Conservation (phyloP, 2,797 vertebrate species). For the Pitangus sulphuratus region DNA sequence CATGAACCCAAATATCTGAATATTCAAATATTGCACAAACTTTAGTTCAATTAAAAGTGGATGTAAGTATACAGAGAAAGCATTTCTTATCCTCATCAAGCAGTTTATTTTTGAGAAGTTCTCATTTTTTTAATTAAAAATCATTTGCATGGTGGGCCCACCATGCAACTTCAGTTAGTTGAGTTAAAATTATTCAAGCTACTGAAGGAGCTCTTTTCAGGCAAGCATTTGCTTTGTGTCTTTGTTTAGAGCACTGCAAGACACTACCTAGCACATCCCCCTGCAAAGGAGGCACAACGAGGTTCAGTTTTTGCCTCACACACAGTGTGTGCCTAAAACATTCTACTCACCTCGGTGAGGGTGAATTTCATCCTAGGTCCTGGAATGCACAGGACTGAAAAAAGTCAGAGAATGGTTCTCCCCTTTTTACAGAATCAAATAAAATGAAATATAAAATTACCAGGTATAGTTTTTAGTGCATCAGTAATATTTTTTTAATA, state of each 20-base stretch:
- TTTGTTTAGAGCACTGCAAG: not conserved
- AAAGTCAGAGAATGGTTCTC: not conserved
- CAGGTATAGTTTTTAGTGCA: not conserved
- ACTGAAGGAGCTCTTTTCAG: not conserved
- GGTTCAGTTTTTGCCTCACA: not conserved
- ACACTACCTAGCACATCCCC: accelerated
- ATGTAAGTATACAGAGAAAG: not conserved
- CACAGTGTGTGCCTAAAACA: not conserved
- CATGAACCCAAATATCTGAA: not conserved
- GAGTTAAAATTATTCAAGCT: not conserved
- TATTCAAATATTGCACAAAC: not conserved
- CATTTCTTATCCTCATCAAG: not conserved
- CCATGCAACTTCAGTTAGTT: not conserved
- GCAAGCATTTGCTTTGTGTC: not conserved
- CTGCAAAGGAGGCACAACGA: not conserved
- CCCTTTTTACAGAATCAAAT: not conserved
- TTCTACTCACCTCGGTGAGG: not conserved
- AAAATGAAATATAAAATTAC: not conserved
- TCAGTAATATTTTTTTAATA: not conserved
- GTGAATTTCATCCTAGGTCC: not conserved
- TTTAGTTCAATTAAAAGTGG: not conserved
- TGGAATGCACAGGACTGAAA: not conserved
- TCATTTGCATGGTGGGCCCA: not conserved
- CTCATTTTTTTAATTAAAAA: not conserved
- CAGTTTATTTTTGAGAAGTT: not conserved